Base-by-base conservation (phyloP, 2,797 vertebrate genomes). In the Crax fasciolata region DNA sequence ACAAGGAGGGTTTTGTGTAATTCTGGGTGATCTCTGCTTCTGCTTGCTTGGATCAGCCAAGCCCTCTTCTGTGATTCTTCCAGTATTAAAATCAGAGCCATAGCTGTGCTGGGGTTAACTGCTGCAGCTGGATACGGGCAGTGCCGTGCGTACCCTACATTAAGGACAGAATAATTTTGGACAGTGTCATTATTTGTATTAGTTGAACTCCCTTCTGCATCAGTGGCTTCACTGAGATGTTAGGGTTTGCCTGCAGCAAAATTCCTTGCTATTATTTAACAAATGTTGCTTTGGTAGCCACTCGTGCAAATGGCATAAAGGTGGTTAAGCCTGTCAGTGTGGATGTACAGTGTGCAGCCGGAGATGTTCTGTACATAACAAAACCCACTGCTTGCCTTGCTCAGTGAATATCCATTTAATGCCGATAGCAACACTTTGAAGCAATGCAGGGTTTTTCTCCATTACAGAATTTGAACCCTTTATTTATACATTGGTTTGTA, bases 161-260 rank as follows among this genome's bases (percentile, higher is more conserved):
- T 88, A 35, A 90, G 95, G 91, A 87, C 38, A n/a, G 78, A 83
- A 55, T 86, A 46, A 87, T 90, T 88, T 12, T 87, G 81, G 72
- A 49, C 75, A 76, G 71, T 89, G 94, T 91, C 84, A 51, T 89
- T 94, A 95, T 61, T 35, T 92, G 41, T 72, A 95, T 95, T 95
- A 95, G 95, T 90, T 97, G 93, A 93, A 51, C 91, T 93, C 89
- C 67, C 75, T 95, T 97, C 89, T 93, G 93, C 94, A 67, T 90
- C 95, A 82, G 75, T 87, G 90, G 61, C 71, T 82, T 71, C 44
- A 49, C 0, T 25, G 83, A 66, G 80, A 91, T 84, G n/a, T 71
- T 16, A 14, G 91, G 92, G 90, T 80, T 52, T 86, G 90, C 96
- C 93, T 55, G 78, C 65, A 93, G 93, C 87, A 74, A 6, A 87